Base-by-base conservation (phyloP, 2,113 vertebrate genomes). In the Cynoglossus semilaevis region DNA sequence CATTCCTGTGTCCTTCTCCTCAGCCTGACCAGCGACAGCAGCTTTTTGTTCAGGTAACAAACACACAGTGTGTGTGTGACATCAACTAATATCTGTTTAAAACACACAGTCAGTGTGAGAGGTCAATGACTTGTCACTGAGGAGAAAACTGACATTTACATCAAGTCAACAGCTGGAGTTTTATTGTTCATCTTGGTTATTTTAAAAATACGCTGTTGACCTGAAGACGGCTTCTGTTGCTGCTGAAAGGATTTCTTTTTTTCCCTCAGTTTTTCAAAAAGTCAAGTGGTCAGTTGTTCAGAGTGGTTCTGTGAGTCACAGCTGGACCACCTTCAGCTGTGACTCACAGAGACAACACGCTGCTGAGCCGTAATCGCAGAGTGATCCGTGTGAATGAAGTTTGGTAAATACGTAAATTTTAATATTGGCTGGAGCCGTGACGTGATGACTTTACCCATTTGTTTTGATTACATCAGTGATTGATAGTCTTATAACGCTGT, bases 391-490 rank as follows among this genome's bases (percentile, higher is more conserved):
- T 53, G 42, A 81, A 66, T 51, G 44, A 77, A 82, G 71, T 84
- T 82, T 71, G 73, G 67, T 67, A 72, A 83, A 80, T 80, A 74
- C 57, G 61, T 85, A 74, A 71, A 81, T 80, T 79, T 76, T 29
- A 29, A 59, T 77, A 80, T 74, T 76, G 79, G 77, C 81, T 68
- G 9, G 29, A 58, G 69, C 72, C 51, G 67, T 72, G 80, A 81
- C 74, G 66, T 76, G 76, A 80, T 78, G 79, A 80, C 81, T 81
- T 81, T 55, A 53, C 43, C 72, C 80, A 84, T 87, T 87, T 76
- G 79, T 83, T 85, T 84, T 81, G 85, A 86, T 85, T 86, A 80
- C 58, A 16, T 36, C 46, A 2, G 34, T 81, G 83, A 88, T 86
- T 83, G 81, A 86, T 84, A 45, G 68, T 44, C 63, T 74, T 81